Conservation (phyloP, 2,888 invertebrate genomes). For the Autographa gamma region DNA sequence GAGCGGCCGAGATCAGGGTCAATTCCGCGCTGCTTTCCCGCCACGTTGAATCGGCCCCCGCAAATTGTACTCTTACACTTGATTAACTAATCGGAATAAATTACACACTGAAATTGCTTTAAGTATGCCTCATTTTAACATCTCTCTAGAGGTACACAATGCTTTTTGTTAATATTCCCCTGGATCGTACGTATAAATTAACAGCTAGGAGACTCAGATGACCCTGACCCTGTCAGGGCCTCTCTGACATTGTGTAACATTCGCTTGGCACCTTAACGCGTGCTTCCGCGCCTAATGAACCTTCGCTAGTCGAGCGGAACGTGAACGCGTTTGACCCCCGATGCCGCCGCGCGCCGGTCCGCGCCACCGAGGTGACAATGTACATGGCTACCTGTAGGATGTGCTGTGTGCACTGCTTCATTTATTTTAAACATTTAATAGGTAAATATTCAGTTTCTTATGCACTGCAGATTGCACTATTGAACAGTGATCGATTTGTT, state of each 20-base stretch:
- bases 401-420: too few species aligned
- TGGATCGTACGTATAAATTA: not conserved
- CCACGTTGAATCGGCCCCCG: slow-evolving; percentile 46
- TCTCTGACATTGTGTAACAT: slow-evolving; percentile 27
- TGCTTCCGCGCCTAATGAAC: slow-evolving; percentile 47
- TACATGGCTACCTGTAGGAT: too few species aligned
- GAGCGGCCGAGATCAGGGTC: slow-evolving; percentile 63
- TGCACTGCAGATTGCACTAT: slow-evolving; percentile 5
- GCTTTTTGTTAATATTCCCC: slow-evolving; percentile 21
- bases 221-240: slow-evolving; percentile 19
- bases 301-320: slow-evolving; percentile 40
- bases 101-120: slow-evolving; percentile 42
- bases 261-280: slow-evolving; percentile 47
- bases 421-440: too few species aligned
- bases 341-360: slow-evolving; percentile 11
- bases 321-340: slow-evolving; percentile 10
- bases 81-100: slow-evolving; percentile 53
- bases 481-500: slow-evolving; percentile 21
- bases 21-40: slow-evolving; percentile 44
- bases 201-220: slow-evolving; percentile 5
- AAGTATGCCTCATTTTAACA: slow-evolving; percentile 46
- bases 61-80: slow-evolving; percentile 55
- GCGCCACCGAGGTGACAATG: slow-evolving; percentile 2
- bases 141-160: slow-evolving; percentile 25
- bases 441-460: too few species aligned